Evolutionary conservation across 2,797 vertebrate genomes (phyloP), one percentile per base, ranked within the genome.

Genomic region (Pseudopleuronectes americanus): DNA sequence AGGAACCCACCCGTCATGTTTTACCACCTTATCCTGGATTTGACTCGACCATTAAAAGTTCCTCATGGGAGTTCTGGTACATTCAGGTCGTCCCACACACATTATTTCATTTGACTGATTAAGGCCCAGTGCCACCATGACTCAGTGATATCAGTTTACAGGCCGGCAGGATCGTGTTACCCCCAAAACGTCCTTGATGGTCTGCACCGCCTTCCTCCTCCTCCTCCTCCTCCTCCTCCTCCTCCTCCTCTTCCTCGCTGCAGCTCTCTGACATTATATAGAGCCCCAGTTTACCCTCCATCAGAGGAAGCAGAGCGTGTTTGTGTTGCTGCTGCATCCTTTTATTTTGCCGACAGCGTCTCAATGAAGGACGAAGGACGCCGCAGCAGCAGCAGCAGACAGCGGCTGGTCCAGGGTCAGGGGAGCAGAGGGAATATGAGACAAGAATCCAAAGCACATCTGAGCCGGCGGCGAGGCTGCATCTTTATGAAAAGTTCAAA

Each of bases 91-190:
- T 63, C 76, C 56, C 41, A 41, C 58, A 54, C 31, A 47, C 74
- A 62, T 85, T 71, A 87, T 83, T 80, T 87, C 64, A 85, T 87
- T 80, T 65, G 76, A 89, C 78, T 89, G 83, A 89, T 92, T 81
- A 79, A 86, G 51, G 68, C 23, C 48, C 28, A n/a, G 57, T n/a
- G 69, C 73, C 47, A 17, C 64, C 8, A 77, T 65, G 72, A 64
- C 74, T 81, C 59, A 10, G 54, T 64, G 63, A 13, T 65, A 71
- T 86, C 60, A 2, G 48, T 16, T 86, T 75, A 76, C 63, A 0
- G 31, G 13, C 53, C 58, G 0, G 5, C 36, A 17, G 71, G 77
- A 71, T 88, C 31, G 3, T 64, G 53, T 90, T 82, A 70, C 81
- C 64, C 55, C 52, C 36, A 7, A 36, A 24, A 17, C 48, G 69